Evolutionary conservation across 1,140 invertebrate species (phyloP).

Genomic region (Drosophila takahashii): DNA sequence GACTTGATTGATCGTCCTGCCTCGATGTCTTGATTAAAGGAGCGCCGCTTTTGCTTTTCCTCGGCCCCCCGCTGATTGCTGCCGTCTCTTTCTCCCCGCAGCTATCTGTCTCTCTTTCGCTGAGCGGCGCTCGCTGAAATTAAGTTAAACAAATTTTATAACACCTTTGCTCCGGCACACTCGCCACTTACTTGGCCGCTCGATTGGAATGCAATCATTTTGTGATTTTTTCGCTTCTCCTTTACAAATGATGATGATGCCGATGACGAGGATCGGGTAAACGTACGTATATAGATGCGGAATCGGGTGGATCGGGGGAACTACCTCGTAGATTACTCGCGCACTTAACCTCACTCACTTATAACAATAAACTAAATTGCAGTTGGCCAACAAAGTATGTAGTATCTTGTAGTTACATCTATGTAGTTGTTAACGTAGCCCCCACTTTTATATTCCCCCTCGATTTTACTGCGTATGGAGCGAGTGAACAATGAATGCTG

Average conservation of each 20-base stretch:
- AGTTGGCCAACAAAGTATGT: slow-evolving; percentile 71
- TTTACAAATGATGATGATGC: slow-evolving; percentile 80
- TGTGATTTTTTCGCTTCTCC: slow-evolving; percentile 42
- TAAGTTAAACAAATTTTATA: slow-evolving; percentile 85
- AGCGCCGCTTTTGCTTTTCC: slow-evolving; percentile 44
- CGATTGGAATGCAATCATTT: slow-evolving; percentile 78
- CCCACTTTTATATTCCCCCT: neutral
- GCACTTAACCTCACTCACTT: slow-evolving; percentile 83
- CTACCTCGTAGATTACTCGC: slow-evolving; percentile 69
- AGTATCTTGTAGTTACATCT: slow-evolving; percentile 70
- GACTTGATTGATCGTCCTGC: slow-evolving; percentile 79
- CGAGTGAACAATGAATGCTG: slow-evolving; percentile 61
- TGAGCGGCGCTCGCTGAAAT: slow-evolving; percentile 75
- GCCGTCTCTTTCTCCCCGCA: neutral
- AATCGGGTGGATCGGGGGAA: slow-evolving; percentile 9
- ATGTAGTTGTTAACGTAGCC: slow-evolving; percentile 62
- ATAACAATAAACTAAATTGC: slow-evolving; percentile 84
- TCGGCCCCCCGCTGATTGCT: slow-evolving; percentile 30
- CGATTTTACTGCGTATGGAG: slow-evolving; percentile 4
- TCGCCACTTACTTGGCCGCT: slow-evolving; percentile 57
- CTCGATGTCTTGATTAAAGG: slow-evolving; percentile 74
- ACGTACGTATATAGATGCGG: too few relatives aligned
- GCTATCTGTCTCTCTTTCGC: neutral
- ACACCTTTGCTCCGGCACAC: slow-evolving; percentile 79
- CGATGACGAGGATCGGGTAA: slow-evolving; percentile 13